Evolutionary conservation across 2,113 vertebrate genomes (phyloP).

Genomic region (Phrynosoma platyrhinos): DNA sequence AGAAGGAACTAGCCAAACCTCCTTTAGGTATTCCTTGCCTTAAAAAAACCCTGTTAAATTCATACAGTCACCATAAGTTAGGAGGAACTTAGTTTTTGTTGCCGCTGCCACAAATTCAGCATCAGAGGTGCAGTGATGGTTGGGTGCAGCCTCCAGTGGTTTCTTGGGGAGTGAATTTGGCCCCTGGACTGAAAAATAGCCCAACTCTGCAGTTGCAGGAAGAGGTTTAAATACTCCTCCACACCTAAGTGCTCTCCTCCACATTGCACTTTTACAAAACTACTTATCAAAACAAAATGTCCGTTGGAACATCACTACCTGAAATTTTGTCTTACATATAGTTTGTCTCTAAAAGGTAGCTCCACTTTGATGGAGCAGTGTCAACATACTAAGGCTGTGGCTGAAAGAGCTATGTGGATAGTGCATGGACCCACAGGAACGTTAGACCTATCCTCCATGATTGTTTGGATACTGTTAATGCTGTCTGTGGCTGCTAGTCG

Average conservation of each 20-base stretch:
- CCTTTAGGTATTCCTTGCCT: too few relatives aligned
- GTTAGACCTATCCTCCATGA: neutral
- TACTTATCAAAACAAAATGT: neutral
- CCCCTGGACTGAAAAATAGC: too few relatives aligned
- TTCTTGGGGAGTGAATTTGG: too few relatives aligned
- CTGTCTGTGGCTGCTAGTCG: neutral
- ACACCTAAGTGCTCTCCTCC: neutral
- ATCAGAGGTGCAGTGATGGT: too few relatives aligned
- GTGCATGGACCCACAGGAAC: neutral
- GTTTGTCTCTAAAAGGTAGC: neutral
- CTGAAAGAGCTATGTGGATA: neutral
- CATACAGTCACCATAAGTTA: too few relatives aligned
- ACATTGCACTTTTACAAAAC: neutral
- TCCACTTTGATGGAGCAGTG: constrained; percentile 6
- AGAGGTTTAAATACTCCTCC: too few relatives aligned
- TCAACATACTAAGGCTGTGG: neutral
- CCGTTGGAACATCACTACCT: neutral
- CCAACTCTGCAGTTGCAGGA: too few relatives aligned
- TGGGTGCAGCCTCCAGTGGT: too few relatives aligned
- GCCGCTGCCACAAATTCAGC: too few relatives aligned
- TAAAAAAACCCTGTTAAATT: too few relatives aligned
- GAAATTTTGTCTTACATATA: neutral
- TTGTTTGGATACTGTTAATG: neutral
- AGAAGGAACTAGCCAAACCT: too few relatives aligned
- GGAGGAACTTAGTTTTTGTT: too few relatives aligned